Conservation (phyloP, 2,113 vertebrate species). For the Paradisaea rubra region DNA sequence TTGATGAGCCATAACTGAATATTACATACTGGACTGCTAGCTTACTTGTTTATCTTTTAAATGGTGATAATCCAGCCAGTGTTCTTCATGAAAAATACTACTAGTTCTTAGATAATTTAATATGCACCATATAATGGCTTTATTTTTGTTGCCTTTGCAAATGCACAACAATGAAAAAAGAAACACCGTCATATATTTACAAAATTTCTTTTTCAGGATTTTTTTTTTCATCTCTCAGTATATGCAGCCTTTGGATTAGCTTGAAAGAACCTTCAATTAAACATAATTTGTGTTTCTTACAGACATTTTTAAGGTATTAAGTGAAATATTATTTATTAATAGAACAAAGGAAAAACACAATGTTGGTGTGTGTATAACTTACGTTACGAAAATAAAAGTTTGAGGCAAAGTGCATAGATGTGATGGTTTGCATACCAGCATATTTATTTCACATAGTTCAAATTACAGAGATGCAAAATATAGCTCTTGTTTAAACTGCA, state of each 20-base stretch:
- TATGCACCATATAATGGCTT: neutral
- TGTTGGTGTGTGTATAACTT: neutral
- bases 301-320: neutral
- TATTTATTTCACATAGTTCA: neutral
- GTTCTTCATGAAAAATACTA: neutral
- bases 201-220: neutral
- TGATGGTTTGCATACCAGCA: neutral
- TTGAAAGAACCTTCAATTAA: neutral
- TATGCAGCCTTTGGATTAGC: neutral
- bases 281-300: neutral
- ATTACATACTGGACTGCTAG: neutral
- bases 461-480: neutral
- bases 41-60: neutral
- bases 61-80: neutral
- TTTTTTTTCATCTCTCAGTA: neutral
- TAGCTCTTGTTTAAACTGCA: neutral
- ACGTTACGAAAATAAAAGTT: neutral
- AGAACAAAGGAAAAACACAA: neutral
- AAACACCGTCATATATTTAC: accelerated
- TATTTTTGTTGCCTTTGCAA: neutral
- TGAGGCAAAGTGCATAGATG: neutral
- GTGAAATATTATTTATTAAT: neutral
- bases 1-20: neutral
- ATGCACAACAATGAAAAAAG: neutral
- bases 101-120: neutral